Conservation (phyloP, 2,888 invertebrate species). For the Lymantria dispar region DNA sequence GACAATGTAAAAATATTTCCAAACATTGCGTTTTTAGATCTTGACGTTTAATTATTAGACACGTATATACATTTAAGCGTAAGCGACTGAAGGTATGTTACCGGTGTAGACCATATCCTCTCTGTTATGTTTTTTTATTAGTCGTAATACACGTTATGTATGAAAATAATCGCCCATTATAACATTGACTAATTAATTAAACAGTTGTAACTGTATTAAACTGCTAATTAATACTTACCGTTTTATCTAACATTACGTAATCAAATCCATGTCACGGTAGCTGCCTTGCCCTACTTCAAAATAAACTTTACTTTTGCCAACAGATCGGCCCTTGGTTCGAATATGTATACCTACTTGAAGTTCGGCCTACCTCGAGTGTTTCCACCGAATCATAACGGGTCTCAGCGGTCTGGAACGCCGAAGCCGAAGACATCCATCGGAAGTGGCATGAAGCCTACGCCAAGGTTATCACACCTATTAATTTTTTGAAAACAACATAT, state of each 20-base stretch:
- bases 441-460: conserved; percentile 79
- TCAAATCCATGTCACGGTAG: conserved; percentile 27
- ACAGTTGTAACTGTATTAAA: neutral
- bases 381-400: conserved; percentile 90
- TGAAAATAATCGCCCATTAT: neutral
- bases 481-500: neutral
- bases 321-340: conserved; percentile 92
- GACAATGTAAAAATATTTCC: too few relatives aligned
- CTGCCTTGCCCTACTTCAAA: conserved; percentile 21
- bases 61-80: too few relatives aligned
- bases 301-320: conserved; percentile 3
- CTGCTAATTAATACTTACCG: neutral
- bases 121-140: too few relatives aligned
- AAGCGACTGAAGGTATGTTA: too few relatives aligned
- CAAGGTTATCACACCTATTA: conserved; percentile 51
- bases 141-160: neutral
- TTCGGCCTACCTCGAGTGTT: conserved; percentile 96
- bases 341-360: conserved; percentile 96
- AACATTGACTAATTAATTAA: neutral
- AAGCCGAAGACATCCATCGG: conserved; percentile 80
- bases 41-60: too few relatives aligned
- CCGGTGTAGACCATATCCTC: too few relatives aligned
- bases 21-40: too few relatives aligned
- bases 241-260: conserved; percentile 6
- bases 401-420: conserved; percentile 86